Percentiles rank a stretch among this genome's conserved stretches.
Evolutionary conservation across 2,888 invertebrate species (phyloP).

Genomic region (Drosophila monieri): DNA sequence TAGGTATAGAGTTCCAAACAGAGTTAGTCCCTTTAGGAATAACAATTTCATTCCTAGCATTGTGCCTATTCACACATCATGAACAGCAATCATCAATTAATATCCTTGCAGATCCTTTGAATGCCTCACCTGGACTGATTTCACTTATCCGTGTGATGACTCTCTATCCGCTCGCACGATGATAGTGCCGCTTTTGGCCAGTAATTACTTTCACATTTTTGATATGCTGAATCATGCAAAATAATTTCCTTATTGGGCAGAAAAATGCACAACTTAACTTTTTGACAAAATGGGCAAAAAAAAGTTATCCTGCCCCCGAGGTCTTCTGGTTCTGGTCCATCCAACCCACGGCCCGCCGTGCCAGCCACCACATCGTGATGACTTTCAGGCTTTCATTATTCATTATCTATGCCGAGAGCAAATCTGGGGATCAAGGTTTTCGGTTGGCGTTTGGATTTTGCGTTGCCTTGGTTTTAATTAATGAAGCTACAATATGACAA

Average conservation of each 20-base stretch:
- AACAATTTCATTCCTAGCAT: not conserved
- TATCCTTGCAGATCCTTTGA: constrained; percentile 12
- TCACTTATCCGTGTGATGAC: constrained; percentile 9
- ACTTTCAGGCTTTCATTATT: constrained; percentile 51
- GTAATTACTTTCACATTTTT: constrained; percentile 64
- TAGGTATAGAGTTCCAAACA: too few species aligned
- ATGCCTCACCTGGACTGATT: constrained; percentile 1
- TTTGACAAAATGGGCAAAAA: constrained; percentile 62
- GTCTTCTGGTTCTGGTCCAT: not conserved
- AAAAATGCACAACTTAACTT: constrained; percentile 59
- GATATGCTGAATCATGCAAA: constrained; percentile 71
- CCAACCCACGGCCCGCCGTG: not conserved
- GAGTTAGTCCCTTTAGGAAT: too few species aligned
- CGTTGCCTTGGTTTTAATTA: constrained; percentile 60
- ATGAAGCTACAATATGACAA: constrained; percentile 69
- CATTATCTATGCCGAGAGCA: constrained; percentile 63
- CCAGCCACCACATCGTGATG: constrained; percentile 35
- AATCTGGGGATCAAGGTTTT: constrained; percentile 57
- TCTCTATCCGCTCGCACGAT: constrained; percentile 24
- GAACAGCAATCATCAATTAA: constrained; percentile 20
- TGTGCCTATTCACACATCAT: constrained; percentile 20
- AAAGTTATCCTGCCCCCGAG: constrained; percentile 2
- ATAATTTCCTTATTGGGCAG: constrained; percentile 69
- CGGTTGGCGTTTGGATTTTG: constrained; percentile 25
- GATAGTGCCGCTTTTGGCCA: constrained; percentile 63